Percentiles rank a stretch among this genome's conserved stretches.
Evolutionary conservation across 2,113 vertebrate species (phyloP).

Genomic region (Xiphias gladius): DNA sequence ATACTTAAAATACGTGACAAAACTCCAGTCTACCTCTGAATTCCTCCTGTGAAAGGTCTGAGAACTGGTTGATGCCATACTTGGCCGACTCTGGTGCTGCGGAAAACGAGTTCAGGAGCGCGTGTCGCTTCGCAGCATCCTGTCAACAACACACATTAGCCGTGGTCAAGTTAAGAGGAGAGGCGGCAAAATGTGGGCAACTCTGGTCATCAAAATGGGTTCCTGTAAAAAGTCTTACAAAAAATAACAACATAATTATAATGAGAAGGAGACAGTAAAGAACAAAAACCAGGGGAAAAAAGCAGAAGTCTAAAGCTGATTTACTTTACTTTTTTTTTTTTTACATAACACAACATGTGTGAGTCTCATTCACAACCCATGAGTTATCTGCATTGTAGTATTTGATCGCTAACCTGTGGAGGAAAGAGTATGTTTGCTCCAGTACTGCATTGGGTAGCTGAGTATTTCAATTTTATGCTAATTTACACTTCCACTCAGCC

Average conservation of each 20-base stretch:
- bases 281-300: background rate
- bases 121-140: constrained; percentile 86
- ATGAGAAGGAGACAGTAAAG: background rate
- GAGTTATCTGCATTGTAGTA: too few relatives aligned
- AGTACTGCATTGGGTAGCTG: too few relatives aligned
- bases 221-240: background rate
- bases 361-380: too few relatives aligned
- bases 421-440: too few relatives aligned
- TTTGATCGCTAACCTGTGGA: too few relatives aligned
- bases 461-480: too few relatives aligned
- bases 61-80: constrained; percentile 93
- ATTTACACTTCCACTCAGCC: too few relatives aligned
- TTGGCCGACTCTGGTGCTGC: constrained; percentile 74
- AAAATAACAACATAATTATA: background rate
- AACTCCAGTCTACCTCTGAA: constrained; percentile 87
- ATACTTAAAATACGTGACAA: background rate
- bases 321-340: too few relatives aligned
- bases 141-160: constrained; percentile 67
- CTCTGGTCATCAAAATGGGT: background rate
- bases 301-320: too few relatives aligned
- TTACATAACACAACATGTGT: too few relatives aligned
- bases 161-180: background rate
- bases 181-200: background rate
- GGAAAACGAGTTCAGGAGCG: constrained; percentile 84
- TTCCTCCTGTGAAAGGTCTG: constrained; percentile 88